A percentile compares a stretch with the other conserved stretches of the same genome.
Conservation (phyloP, 2,797 vertebrate species). For the Thunnus albacares region DNA sequence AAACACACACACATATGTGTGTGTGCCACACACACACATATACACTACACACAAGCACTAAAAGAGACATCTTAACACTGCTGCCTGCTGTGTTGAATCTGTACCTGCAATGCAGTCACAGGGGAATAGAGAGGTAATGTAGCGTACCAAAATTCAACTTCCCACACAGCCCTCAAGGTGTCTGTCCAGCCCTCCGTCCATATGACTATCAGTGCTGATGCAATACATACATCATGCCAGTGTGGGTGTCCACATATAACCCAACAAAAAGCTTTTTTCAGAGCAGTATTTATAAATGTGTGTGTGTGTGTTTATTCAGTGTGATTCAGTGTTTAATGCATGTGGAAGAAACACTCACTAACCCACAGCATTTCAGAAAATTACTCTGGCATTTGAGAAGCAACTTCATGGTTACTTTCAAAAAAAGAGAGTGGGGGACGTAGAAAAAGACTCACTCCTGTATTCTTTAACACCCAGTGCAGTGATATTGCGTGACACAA, state of each 20-base stretch:
- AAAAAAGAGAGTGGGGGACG: not conserved
- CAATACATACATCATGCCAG: slow-evolving; percentile 16
- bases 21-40: not conserved
- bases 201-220: slow-evolving; percentile 33
- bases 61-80: slow-evolving; percentile 33
- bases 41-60: slow-evolving; percentile 16
- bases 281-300: not conserved
- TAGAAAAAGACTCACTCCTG: slow-evolving; percentile 35
- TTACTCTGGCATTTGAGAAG: slow-evolving; percentile 20
- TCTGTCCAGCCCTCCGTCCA: slow-evolving; percentile 50
- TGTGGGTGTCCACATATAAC: not conserved
- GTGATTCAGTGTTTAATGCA: slow-evolving; percentile 1
- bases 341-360: not conserved
- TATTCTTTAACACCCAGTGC: slow-evolving; percentile 24
- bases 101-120: slow-evolving; percentile 65
- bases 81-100: slow-evolving; percentile 65
- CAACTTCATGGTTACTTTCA: slow-evolving; percentile 17
- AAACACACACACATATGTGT: slow-evolving; percentile 15
- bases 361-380: slow-evolving; percentile 20
- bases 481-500: slow-evolving; percentile 24
- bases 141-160: slow-evolving; percentile 58
- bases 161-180: slow-evolving; percentile 58
- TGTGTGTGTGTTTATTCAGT: slow-evolving; percentile 18
- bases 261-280: not conserved
- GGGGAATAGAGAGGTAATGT: slow-evolving; percentile 73